Base-by-base conservation (phyloP, 2,797 vertebrate species). In the Myiotriccus ornatus region DNA sequence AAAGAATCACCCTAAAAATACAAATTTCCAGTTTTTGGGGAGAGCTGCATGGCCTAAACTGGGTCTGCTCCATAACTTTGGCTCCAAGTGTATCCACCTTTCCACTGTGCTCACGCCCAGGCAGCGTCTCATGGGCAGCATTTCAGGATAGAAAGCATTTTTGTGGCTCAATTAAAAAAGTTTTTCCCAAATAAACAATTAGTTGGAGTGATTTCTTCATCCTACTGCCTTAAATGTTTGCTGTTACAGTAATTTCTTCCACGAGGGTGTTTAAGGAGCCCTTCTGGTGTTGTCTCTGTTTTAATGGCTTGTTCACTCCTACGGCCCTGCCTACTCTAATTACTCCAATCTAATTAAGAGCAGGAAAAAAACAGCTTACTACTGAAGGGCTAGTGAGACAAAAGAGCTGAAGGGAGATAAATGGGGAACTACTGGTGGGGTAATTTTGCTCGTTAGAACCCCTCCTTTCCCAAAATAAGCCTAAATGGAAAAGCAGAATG, bases 241-340 rank as follows among this genome's bases (percentile, higher is more conserved):
- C 52, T 85, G 59, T 83, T 87, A 12, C 78, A 73, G 56, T 67
- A 4, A 63, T 94, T 90, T 88, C 49, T 67, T 92, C 50, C 65
- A 59, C 0, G 1, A 62, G 75, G 59, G 62, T 85, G 44, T 93
- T 96, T 65, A 89, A 84, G 75, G 64, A 94, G 75, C 83, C 90
- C 90, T 93, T 85, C 80, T 90, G 94, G 83, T 78, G 86, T 60
- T 69, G 84, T 69, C 78, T 84, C 44, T 70, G 50, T 91, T 91
- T 90, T 95, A 92, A 96, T 92, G 83, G 80, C 76, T 88, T 67
- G 37, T 87, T 90, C 86, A 89, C 71, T 93, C 92, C 95, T 87
- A 87, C 89, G 39, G 41, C 4, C 50, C 95, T 69, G 88, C 93
- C 93, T 79, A 93, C 84, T 87, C 92, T 95, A 94, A 97, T 95